These are phyloP conservation scores for Buceros bicornis DNA, from an alignment of 2,797 vertebrate species.

Conservation along the genomic window DNA sequence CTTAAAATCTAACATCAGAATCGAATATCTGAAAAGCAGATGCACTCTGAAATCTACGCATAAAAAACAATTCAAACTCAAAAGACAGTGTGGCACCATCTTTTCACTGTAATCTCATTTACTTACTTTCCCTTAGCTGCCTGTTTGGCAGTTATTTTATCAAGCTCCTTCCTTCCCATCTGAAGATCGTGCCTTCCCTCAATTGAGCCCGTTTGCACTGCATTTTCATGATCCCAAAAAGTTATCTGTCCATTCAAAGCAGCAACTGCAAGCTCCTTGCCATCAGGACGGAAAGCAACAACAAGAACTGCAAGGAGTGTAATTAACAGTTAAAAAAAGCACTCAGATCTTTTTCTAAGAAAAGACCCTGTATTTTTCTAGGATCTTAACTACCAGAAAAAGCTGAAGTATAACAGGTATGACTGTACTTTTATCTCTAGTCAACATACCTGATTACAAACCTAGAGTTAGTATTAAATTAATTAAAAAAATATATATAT, in stretches of 20 bases:
- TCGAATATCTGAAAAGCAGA: not conserved
- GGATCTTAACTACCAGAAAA: not conserved
- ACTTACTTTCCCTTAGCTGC: slow-evolving; percentile 95
- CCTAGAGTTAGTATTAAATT: not conserved
- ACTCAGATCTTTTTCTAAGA: not conserved
- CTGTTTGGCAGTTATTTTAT: slow-evolving; percentile 95
- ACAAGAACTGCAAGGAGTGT: slow-evolving; percentile 81
- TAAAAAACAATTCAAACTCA: not conserved
- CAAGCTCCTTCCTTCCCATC: slow-evolving; percentile 91
- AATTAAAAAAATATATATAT: not conserved
- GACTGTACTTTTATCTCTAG: not conserved
- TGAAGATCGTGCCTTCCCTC: slow-evolving; percentile 91
- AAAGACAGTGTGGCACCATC: not conserved
- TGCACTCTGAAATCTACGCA: not conserved
- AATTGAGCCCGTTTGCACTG: slow-evolving; percentile 87
- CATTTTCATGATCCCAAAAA: slow-evolving; percentile 91
- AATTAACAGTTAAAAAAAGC: not conserved
- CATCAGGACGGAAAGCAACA: slow-evolving; percentile 90
- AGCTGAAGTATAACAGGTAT: not conserved
- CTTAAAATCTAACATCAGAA: not conserved
- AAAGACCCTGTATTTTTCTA: not conserved
- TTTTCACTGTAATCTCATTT: not conserved
- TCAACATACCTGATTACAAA: not conserved
- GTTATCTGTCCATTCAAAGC: slow-evolving; percentile 91
- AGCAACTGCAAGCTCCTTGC: slow-evolving; percentile 91